Base-by-base conservation (phyloP, 2,797 vertebrate genomes). In the Chanos chanos region DNA sequence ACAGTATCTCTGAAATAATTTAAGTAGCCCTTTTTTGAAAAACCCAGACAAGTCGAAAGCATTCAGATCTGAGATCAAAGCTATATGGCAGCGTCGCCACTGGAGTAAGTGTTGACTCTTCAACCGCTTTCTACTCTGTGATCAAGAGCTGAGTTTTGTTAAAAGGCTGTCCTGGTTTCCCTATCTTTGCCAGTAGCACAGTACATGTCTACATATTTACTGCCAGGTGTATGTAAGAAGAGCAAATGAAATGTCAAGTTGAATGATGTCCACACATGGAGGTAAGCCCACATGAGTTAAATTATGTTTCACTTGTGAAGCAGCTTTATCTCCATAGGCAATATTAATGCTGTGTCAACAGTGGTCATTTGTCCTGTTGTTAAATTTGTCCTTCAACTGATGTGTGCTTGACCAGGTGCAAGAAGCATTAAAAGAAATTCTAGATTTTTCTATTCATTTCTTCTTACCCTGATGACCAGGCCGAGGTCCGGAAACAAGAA, bases 21-120 rank as follows among this genome's bases (percentile, higher is more conserved):
- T 78, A 77, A 82, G 68, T 80, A 72, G 77, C 76, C 76, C 63
- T 44, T 76, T 77, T 74, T 72, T 67, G 56, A 76, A 71, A 76
- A 70, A 72, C 66, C 52, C 58, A 72, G 73, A 77, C 77, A 70
- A 66, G 81, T 77, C 45, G 18, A 45, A 77, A 81, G 64, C 78
- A 78, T 78, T 78, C 69, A 58, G 66, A 75, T 33, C 62, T 4
- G 13, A 75, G 77, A 87, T 86, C 75, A 87, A 85, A 83, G 81
- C 68, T 63, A 48, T 18, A 44, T 61, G 1, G 59, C 70, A 69
- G 66, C 45, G 21, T 62, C 54, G 64, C 71, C 57, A 65, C 61
- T 49, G 45, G 61, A 75, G 67, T 61, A 56, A 54, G 39, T 47
- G 41, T 62, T 66, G 64, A 66, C 56, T 75, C 64, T 61, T 54